These are phyloP conservation scores for Agonopterix heracliana DNA, from an alignment of 2,888 invertebrate genomes.

Conservation along the genomic window DNA sequence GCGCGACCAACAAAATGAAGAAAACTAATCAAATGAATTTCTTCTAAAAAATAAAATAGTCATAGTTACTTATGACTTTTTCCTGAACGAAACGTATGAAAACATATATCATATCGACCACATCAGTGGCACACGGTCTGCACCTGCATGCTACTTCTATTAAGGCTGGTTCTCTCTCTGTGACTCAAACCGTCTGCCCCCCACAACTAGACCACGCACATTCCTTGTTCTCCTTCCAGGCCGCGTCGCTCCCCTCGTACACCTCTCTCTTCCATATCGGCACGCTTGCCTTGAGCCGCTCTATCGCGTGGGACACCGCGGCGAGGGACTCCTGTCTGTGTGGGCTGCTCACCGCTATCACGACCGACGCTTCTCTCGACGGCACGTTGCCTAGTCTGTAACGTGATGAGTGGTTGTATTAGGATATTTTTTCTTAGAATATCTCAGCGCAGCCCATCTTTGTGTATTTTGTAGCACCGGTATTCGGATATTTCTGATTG, in stretches of 20 bases:
- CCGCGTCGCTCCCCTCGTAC: conserved; percentile 78
- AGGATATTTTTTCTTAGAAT: too few relatives aligned
- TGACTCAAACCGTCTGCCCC: conserved; percentile 26
- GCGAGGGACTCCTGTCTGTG: conserved; percentile 89
- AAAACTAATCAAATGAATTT: too few relatives aligned
- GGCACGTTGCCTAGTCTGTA: conserved; percentile 87
- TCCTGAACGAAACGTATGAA: too few relatives aligned
- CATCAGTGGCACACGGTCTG: too few relatives aligned
- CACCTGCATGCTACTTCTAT: too few relatives aligned
- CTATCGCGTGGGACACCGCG: conserved; percentile 89
- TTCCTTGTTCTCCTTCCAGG: conserved; percentile 90
- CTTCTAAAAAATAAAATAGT: too few relatives aligned
- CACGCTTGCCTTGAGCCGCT: conserved; percentile 88
- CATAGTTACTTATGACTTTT: too few relatives aligned
- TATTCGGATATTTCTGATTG: background rate
- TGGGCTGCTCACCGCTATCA: conserved; percentile 92
- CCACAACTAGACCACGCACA: conserved; percentile 83
- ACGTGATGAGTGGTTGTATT: conserved; percentile 10
- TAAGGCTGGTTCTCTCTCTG: too few relatives aligned
- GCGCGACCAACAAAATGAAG: too few relatives aligned
- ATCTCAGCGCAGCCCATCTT: background rate
- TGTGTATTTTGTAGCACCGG: background rate
- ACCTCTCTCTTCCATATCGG: conserved; percentile 98
- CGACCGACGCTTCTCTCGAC: conserved; percentile 90
- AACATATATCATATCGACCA: too few relatives aligned